Base-by-base conservation (phyloP, 2,797 vertebrate genomes). In the Sarcoramphus papa region DNA sequence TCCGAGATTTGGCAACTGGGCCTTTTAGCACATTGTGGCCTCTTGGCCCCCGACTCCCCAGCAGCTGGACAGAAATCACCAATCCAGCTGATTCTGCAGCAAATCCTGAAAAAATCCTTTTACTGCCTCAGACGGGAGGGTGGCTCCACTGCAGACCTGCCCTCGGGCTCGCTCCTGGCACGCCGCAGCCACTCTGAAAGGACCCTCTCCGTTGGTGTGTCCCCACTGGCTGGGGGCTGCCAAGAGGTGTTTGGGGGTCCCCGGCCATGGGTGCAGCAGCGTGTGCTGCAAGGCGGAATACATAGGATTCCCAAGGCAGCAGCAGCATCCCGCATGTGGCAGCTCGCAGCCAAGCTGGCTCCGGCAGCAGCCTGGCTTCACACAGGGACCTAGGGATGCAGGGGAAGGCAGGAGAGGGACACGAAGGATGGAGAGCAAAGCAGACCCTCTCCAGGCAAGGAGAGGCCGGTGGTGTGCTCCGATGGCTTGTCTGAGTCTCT, bases 161-260 rank as follows among this genome's bases (percentile, higher is more conserved):
- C 59, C 40, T 83, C 0, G 0, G 72, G 16, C 83, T 92, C 0
- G 0, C 47, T 69, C 65, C 69, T 1, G 5, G n/a, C 69, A 19
- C 25, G 10, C 27, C 1, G 3, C 45, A 59, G 62, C 50, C 9
- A 4, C 37, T 60, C 9, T 0, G 2, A 78, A 48, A 33, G 27
- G 23, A 28, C 27, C 19, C 8, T 62, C 41, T 86, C 37, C 37
- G 5, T 9, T 45, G 76, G 13, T 1, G 4, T 41, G 54, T 43
- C 40, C 60, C 13, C 8, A 11, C 78, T 76, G 37, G 17, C 40
- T 65, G 57, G 10, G 31, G 60, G 19, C 30, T 90, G 17, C 65
- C 3, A 2, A 53, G 62, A 33, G 25, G 54, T 35, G 41, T 64
- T 35, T 24, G 41, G 37, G 57, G 18, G 35, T 81, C 50, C 54